Evolutionary conservation across 1,140 invertebrate species (phyloP).

Genomic region (Hylaeus anthracinus): DNA sequence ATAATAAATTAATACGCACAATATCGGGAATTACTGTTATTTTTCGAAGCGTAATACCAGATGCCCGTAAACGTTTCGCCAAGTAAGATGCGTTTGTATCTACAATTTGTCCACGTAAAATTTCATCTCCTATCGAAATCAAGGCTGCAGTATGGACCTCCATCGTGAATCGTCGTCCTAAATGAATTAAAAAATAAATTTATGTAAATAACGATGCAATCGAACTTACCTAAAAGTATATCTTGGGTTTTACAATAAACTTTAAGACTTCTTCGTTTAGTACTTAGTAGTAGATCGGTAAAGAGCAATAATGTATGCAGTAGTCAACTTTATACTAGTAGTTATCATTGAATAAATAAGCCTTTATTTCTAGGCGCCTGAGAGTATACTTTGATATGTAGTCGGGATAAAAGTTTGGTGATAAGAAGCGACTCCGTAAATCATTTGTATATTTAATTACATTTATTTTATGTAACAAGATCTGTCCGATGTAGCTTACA

Average conservation of each 20-base stretch:
- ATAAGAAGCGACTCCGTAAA: not conserved
- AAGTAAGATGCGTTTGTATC: constrained; percentile 87
- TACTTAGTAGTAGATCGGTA: not conserved
- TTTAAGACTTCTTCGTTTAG: not conserved
- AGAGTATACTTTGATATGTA: not conserved
- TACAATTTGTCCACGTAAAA: constrained; percentile 86
- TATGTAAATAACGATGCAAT: not conserved
- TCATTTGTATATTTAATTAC: not conserved
- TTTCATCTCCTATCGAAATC: constrained; percentile 88
- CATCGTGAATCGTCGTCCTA: constrained; percentile 51
- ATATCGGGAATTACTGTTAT: constrained; percentile 85
- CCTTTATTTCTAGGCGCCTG: not conserved
- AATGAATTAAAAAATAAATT: constrained; percentile 22
- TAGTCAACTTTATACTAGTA: too few relatives aligned
- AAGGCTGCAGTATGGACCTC: constrained; percentile 76
- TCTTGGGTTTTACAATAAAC: not conserved
- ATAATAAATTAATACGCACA: constrained; percentile 64
- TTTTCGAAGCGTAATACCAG: constrained; percentile 84
- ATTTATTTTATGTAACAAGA: constrained; percentile 25
- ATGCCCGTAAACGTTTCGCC: constrained; percentile 81
- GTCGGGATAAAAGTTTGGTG: not conserved
- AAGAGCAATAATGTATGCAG: too few relatives aligned
- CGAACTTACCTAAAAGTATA: not conserved
- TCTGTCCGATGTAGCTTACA: constrained; percentile 4
- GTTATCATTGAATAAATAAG: constrained; percentile 28